Conservation (phyloP, 2,797 vertebrate genomes). For the Rhynchonycteris naso region DNA sequence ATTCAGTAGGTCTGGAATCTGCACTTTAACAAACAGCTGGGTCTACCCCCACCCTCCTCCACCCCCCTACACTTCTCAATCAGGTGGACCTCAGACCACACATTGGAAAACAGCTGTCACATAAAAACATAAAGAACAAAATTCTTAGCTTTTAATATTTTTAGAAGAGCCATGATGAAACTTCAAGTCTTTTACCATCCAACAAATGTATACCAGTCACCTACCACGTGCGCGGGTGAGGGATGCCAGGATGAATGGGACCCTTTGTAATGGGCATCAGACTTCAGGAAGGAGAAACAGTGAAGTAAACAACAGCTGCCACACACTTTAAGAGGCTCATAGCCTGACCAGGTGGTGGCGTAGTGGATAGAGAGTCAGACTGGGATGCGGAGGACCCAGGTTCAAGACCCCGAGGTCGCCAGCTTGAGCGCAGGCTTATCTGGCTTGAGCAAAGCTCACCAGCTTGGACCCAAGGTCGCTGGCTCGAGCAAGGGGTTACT, state of each 20-base stretch:
- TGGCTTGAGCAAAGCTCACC: no score
- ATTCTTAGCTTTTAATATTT: background rate
- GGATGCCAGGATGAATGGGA: background rate
- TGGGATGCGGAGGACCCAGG: no score
- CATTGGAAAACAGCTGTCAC: background rate
- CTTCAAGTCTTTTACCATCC: background rate
- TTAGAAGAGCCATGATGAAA: background rate
- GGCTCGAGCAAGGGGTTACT: no score
- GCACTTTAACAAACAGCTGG: background rate
- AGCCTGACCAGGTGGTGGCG: no score
- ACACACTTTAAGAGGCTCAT: background rate
- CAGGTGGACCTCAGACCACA: background rate
- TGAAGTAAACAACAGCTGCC: background rate
- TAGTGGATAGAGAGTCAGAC: no score
- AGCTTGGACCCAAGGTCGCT: no score
- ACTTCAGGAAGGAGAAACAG: background rate
- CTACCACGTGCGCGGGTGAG: background rate
- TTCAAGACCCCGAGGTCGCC: no score
- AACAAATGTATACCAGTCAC: background rate
- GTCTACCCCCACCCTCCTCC: rapidly evolving
- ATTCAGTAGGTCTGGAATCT: background rate
- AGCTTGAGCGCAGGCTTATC: no score
- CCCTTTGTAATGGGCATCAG: background rate
- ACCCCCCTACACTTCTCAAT: background rate
- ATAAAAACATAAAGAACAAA: background rate